Percentiles rank a stretch among this genome's conserved stretches.
Conservation (phyloP, 2,113 vertebrate species). For the Camarhynchus parvulus region DNA sequence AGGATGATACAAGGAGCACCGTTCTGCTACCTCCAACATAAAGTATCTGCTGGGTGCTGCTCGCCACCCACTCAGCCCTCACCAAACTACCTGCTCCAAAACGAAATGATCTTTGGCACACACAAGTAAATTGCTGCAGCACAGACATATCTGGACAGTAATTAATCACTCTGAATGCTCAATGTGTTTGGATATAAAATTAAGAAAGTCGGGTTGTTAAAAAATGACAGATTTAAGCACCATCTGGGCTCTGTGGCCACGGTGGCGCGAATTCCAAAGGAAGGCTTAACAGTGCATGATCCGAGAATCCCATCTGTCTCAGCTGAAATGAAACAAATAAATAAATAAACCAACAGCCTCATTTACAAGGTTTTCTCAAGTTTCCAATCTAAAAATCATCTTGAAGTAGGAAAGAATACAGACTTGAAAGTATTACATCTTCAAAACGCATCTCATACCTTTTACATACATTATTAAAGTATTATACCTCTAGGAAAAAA, state of each 20-base stretch:
- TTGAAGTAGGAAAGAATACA: not conserved
- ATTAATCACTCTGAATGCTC: slow-evolving; percentile 79
- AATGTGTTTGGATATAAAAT: slow-evolving; percentile 82
- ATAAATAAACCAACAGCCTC: slow-evolving; percentile 61
- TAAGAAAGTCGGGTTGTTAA: slow-evolving; percentile 82
- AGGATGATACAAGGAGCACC: not conserved
- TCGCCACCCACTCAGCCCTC: not conserved
- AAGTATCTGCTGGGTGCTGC: not conserved
- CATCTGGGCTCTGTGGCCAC: slow-evolving; percentile 83
- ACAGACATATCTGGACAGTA: slow-evolving; percentile 77
- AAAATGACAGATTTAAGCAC: slow-evolving; percentile 85
- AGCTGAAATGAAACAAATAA: slow-evolving; percentile 74
- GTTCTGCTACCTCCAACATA: not conserved
- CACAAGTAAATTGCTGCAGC: slow-evolving; percentile 38
- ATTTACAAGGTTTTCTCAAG: slow-evolving; percentile 57
- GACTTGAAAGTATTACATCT: not conserved
- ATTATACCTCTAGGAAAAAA: not conserved
- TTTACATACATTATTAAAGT: not conserved
- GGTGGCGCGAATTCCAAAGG: slow-evolving; percentile 83
- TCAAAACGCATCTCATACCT: not conserved
- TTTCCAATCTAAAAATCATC: slow-evolving; percentile 38
- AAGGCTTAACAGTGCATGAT: slow-evolving; percentile 84
- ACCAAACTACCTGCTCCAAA: slow-evolving; percentile 24
- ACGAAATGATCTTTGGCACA: slow-evolving; percentile 39
- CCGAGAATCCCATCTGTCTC: slow-evolving; percentile 85